Base-by-base conservation (phyloP, 2,797 vertebrate species). In the Sebastes oblongus region DNA sequence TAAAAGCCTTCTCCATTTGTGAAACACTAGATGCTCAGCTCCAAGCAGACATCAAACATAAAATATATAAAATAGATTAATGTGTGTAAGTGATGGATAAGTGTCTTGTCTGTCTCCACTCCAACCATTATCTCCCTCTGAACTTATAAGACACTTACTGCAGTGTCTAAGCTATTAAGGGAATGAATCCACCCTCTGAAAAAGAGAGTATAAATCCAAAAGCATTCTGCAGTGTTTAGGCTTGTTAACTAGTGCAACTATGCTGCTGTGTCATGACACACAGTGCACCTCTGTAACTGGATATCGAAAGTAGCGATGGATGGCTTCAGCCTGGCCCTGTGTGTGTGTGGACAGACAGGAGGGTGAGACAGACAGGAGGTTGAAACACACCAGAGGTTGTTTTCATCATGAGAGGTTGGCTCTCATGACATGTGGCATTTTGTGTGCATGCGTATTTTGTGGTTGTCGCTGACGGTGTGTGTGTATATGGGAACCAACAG, bases 261-360 rank as follows among this genome's bases (percentile, higher is more conserved):
- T 83, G 68, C 74, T 73, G 67, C 6, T 59, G 39, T 73, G 54
- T 34, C 60, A 81, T 74, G 82, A 83, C 68, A 67, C 55, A 71
- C 74, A 59, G 18, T 60, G 65, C 67, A 8, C 50, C 52, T 24
- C 30, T 83, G 80, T 84, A 72, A 88, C 58, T 64, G 14, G 65
- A 90, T 85, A 66, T 74, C 59, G 55, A 20, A 78, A 72, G 80
- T 69, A 52, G 71, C 2, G 6, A n/a, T n/a, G 46, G 46, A 20
- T 68, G 74, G 64, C 80, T 72, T 50, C 13, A 65, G 54, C n/a
- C 50, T 30, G 34, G 29, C 42, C 68, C 32, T 71, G 46, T 74
- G 72, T 42, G 13, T 46, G 42, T 50, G 27, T 5, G 5, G 36
- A 36, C 36, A 36, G 12, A 36, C 34, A 34, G 34, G 42, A 18